These are phyloP conservation scores for Prunella fulvescens DNA, from an alignment of 2,113 vertebrate genomes.

Conservation along the genomic window DNA sequence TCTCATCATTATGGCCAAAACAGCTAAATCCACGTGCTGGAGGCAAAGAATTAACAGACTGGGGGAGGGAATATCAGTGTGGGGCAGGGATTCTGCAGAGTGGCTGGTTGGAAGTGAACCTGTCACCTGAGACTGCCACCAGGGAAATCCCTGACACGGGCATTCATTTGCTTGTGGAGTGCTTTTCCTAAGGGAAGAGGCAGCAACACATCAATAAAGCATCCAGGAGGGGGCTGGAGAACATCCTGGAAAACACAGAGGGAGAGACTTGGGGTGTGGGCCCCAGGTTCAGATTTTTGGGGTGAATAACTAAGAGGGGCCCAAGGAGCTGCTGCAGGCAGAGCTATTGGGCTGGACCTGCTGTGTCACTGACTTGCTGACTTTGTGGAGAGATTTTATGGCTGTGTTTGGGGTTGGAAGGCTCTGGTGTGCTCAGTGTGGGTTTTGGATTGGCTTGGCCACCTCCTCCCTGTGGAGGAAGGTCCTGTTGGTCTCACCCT, in stretches of 20 bases:
- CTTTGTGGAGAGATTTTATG: neutral
- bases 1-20: neutral
- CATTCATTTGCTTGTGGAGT: neutral
- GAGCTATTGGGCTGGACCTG: neutral
- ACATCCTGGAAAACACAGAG: neutral
- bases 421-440: neutral
- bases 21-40: neutral
- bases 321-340: neutral
- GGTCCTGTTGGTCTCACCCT: fast-evolving
- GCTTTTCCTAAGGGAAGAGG: neutral
- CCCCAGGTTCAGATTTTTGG: neutral
- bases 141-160: neutral
- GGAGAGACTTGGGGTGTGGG: neutral
- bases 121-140: neutral
- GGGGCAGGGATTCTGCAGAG: neutral
- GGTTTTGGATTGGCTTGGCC: neutral
- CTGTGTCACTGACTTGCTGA: neutral
- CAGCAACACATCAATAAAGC: neutral
- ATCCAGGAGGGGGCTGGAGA: neutral
- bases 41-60: neutral
- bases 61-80: neutral
- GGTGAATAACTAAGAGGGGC: neutral
- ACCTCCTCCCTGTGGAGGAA: neutral
- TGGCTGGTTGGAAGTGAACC: neutral
- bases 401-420: neutral